A percentile compares a stretch with the other conserved stretches of the same genome.
phyloP scores from a whole-genome alignment of 53 echinoderm and acorn worm genomes.

The Temnopleurus reevesii region DNA sequence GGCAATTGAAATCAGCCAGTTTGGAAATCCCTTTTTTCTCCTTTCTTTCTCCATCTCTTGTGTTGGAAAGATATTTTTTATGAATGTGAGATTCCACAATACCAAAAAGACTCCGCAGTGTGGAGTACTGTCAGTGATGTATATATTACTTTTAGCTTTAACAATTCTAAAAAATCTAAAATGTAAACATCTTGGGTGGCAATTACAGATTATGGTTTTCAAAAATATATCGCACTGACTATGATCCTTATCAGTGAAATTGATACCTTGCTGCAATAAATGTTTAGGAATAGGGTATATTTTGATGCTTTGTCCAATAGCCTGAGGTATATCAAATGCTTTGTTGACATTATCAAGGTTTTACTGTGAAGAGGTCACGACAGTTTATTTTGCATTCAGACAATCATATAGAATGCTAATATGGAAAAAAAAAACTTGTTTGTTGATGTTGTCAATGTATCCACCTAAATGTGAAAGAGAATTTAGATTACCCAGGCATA shows the following conservation, averaged over 20 bases:
- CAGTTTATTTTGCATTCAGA: slow-evolving; percentile 14
- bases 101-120: too few species aligned
- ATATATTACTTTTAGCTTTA: too few species aligned
- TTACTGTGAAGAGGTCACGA: not conserved
- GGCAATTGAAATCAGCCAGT: too few species aligned
- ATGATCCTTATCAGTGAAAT: not conserved
- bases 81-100: too few species aligned
- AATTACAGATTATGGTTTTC: not conserved
- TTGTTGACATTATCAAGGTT: not conserved
- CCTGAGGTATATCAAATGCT: not conserved
- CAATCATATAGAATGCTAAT: not conserved
- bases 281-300: slow-evolving; percentile 14
- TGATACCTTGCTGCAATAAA: not conserved
- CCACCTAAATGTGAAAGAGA: too few species aligned
- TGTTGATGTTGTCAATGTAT: too few species aligned
- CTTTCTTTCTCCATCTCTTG: too few species aligned
- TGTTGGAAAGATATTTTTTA: too few species aligned
- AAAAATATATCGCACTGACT: not conserved
- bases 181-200: slow-evolving; percentile 11
- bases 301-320: not conserved
- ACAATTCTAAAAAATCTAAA: not conserved
- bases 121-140: too few species aligned
- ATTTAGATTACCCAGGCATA: too few species aligned
- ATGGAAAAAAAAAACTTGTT: too few species aligned
- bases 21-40: too few species aligned